These are phyloP conservation scores for Nephila pilipes DNA, from an alignment of 1,140 invertebrate genomes.

Conservation along the genomic window DNA sequence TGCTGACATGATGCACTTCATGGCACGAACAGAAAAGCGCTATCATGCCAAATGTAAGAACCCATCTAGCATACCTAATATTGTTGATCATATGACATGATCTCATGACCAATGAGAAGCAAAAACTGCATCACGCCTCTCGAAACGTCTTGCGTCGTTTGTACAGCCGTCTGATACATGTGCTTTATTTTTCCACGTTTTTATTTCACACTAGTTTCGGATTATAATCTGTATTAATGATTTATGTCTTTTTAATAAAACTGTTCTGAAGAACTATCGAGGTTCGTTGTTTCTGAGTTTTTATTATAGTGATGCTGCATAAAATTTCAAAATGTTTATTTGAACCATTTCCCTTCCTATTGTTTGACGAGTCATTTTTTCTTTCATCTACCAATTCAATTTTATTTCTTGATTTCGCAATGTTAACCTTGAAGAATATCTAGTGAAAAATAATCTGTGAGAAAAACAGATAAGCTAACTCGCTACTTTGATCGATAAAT, in stretches of 20 bases:
- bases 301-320: too few relatives aligned
- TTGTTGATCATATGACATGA: not conserved
- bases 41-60: too few relatives aligned
- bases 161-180: not conserved
- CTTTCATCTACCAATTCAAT: not conserved
- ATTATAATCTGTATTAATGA: too few relatives aligned
- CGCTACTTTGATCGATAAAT: not conserved
- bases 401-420: not conserved
- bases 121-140: not conserved
- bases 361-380: not conserved
- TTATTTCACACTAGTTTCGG: not conserved
- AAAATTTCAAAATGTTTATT: too few relatives aligned
- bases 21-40: too few relatives aligned
- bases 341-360: not conserved
- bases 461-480: not conserved
- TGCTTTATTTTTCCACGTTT: not conserved
- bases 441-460: not conserved
- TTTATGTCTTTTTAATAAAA: too few relatives aligned
- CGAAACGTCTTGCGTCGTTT: not conserved
- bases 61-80: too few relatives aligned
- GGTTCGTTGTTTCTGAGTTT: too few relatives aligned
- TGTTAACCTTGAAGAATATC: slow-evolving; percentile 1
- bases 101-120: not conserved
- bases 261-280: too few relatives aligned
- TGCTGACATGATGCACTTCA: too few relatives aligned